Percentiles rank a stretch among this genome's conserved stretches.
These are phyloP conservation scores for Orthosia gracilis DNA, from an alignment of 2,888 invertebrate species.

Conservation along the genomic window DNA sequence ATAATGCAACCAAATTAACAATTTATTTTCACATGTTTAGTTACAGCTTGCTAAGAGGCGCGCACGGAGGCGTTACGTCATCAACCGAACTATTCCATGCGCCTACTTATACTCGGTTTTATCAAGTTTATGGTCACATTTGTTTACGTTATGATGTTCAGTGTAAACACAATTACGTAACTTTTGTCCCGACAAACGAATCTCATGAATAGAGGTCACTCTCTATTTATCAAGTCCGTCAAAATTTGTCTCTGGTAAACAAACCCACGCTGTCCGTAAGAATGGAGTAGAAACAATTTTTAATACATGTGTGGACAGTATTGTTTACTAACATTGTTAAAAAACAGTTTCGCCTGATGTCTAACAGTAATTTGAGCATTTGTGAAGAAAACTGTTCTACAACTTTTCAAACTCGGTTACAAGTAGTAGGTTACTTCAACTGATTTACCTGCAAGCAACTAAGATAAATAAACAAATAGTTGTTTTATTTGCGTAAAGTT, in stretches of 20 bases:
- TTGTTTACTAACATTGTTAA: conserved; percentile 34
- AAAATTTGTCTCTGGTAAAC: conserved; percentile 58
- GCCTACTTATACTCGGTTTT: conserved; percentile 60
- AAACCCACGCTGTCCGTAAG: conserved; percentile 43
- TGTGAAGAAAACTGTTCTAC: neutral
- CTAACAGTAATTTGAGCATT: neutral
- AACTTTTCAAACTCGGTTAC: neutral
- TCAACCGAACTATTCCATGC: conserved; percentile 54
- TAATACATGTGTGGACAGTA: conserved; percentile 19
- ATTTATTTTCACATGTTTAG: conserved; percentile 37
- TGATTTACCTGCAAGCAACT: neutral
- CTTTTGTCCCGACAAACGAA: conserved; percentile 53
- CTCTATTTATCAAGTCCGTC: conserved; percentile 66
- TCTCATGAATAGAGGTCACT: conserved; percentile 64
- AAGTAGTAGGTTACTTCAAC: neutral
- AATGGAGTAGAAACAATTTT: conserved; percentile 36
- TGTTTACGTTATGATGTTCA: conserved; percentile 70
- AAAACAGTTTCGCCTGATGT: neutral
- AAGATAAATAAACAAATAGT: neutral
- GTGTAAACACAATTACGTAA: conserved; percentile 68
- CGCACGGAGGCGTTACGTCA: conserved; percentile 57
- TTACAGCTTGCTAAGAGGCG: conserved; percentile 32
- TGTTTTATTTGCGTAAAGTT: conserved; percentile 1
- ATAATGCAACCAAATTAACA: conserved; percentile 18
- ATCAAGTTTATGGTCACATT: conserved; percentile 76